Percentiles rank a stretch among this genome's conserved stretches.
Evolutionary conservation across 2,797 vertebrate genomes (phyloP).

Genomic region (Sus cebifrons): DNA sequence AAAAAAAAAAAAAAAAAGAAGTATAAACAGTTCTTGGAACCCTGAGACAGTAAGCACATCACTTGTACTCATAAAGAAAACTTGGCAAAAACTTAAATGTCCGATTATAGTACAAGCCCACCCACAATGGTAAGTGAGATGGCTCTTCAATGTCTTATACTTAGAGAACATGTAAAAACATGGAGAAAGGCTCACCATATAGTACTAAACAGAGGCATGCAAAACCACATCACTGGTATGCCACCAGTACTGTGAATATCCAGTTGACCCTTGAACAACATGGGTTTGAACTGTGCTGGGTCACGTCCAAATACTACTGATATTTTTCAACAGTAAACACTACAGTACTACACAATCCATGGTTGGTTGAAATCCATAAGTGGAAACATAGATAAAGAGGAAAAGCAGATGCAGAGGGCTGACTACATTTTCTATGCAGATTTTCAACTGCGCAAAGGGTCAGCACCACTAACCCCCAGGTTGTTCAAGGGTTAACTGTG

Average conservation of each 20-base stretch:
- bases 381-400: background rate
- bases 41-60: background rate
- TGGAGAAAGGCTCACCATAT: background rate
- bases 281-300: background rate
- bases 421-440: background rate
- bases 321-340: background rate
- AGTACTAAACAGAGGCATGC: background rate
- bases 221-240: background rate
- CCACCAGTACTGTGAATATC: background rate
- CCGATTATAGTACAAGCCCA: background rate
- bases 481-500: background rate
- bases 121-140: background rate
- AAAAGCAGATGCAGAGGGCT: background rate
- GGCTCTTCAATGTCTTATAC: background rate
- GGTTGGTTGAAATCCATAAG: background rate
- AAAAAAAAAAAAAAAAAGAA: background rate
- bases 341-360: background rate
- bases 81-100: background rate
- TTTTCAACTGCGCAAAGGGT: background rate
- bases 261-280: background rate
- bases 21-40: background rate
- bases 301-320: no score
- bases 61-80: background rate
- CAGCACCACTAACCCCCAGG: background rate
- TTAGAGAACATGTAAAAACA: background rate